Percentiles rank a stretch among this genome's conserved stretches.
phyloP scores from a whole-genome alignment of 53 echinoderm and acorn worm species.

The Echinarachnius parma region DNA sequence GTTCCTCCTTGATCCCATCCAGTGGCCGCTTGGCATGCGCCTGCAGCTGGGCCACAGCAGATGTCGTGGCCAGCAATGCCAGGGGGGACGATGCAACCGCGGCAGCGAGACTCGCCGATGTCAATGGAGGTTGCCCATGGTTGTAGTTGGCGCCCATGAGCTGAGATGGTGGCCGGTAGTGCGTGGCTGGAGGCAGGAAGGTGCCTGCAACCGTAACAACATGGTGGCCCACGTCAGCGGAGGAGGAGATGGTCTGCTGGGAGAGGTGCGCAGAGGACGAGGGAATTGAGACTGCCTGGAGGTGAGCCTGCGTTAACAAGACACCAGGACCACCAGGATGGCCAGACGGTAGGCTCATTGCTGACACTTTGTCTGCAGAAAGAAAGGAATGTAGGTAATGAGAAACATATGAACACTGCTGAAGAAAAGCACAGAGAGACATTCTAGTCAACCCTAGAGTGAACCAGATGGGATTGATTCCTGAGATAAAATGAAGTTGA shows the following conservation, averaged over 20 bases:
- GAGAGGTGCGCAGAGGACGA: not conserved
- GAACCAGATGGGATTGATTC: no score
- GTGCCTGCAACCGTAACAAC: conserved; percentile 86
- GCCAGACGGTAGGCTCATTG: conserved; percentile 13
- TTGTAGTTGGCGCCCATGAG: conserved; percentile 16
- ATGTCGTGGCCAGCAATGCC: conserved; percentile 70
- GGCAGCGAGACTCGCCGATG: conserved; percentile 19
- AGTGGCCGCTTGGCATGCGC: conserved; percentile 73
- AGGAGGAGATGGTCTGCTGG: not conserved
- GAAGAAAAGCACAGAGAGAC: no score
- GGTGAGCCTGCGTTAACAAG: conserved; percentile 21
- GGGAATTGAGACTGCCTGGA: conserved; percentile 13
- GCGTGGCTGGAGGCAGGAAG: conserved; percentile 77
- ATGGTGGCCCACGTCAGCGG: conserved; percentile 58
- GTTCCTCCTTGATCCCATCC: conserved; percentile 77
- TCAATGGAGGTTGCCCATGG: conserved; percentile 38
- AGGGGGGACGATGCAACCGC: conserved; percentile 49
- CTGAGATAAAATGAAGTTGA: no score
- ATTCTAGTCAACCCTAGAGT: no score
- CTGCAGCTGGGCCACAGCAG: conserved; percentile 50
- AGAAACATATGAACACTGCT: not conserved
- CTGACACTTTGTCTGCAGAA: not conserved
- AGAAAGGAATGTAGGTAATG: not conserved
- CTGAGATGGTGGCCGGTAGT: conserved; percentile 52
- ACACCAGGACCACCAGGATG: not conserved